A percentile compares a stretch with the other conserved stretches of the same genome.
These are phyloP conservation scores for Molanna angustata DNA, from an alignment of 2,888 invertebrate genomes.

Conservation along the genomic window DNA sequence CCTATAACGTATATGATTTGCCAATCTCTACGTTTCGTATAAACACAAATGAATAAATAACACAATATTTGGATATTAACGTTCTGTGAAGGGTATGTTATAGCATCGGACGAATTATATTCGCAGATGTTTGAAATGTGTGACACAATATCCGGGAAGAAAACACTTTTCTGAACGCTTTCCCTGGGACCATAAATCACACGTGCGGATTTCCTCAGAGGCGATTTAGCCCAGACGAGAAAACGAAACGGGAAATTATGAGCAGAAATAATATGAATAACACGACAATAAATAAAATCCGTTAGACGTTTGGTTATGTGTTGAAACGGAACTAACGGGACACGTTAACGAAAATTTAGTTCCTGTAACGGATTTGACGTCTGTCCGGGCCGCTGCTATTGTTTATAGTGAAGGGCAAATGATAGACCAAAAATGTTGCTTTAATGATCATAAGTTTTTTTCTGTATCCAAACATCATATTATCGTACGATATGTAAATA, in stretches of 20 bases:
- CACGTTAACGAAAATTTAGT: constrained; percentile 11
- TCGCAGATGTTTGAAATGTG: too few species aligned
- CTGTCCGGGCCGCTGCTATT: background rate
- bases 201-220: constrained; percentile 22
- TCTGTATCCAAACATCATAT: background rate
- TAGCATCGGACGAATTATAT: too few species aligned
- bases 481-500: too few species aligned
- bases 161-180: constrained; percentile 10
- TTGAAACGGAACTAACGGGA: constrained; percentile 1
- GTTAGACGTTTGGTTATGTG: constrained; percentile 11
- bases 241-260: constrained; percentile 28
- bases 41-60: too few species aligned
- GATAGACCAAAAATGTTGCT: background rate
- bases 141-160: constrained; percentile 10
- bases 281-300: constrained; percentile 24
- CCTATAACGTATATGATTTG: too few species aligned
- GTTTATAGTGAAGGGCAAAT: background rate
- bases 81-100: too few species aligned
- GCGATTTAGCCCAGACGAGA: constrained; percentile 18
- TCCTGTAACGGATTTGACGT: constrained; percentile 8
- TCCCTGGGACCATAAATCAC: constrained; percentile 13
- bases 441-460: background rate
- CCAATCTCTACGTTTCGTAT: too few species aligned
- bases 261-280: constrained; percentile 24
- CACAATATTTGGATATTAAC: too few species aligned